phyloP scores from a whole-genome alignment of 2,113 vertebrate species.

The Oxygymnocypris stewartii region DNA sequence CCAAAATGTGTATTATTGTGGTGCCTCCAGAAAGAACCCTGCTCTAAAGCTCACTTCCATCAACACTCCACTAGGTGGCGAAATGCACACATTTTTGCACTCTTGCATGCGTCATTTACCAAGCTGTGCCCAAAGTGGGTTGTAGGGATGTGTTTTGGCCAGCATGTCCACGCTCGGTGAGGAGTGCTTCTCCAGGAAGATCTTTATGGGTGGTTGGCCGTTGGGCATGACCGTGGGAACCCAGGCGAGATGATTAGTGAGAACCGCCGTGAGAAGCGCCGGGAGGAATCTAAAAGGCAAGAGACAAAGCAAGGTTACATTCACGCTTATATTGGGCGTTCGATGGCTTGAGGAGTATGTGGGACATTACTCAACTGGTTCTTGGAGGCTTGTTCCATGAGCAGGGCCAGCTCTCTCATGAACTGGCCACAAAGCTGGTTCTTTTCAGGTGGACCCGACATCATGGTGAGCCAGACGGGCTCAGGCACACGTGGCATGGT shows the following conservation, averaged over 20 bases:
- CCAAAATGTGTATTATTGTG: not conserved
- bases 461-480: slow-evolving; percentile 98
- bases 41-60: not conserved
- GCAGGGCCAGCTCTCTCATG: slow-evolving; percentile 91
- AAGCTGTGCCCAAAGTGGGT: slow-evolving; percentile 96
- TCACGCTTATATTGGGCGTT: not conserved
- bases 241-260: slow-evolving; percentile 98
- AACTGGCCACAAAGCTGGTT: slow-evolving; percentile 95
- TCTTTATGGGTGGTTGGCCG: slow-evolving; percentile 94
- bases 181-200: slow-evolving; percentile 98
- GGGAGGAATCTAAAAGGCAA: slow-evolving; percentile 85
- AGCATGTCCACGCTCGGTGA: slow-evolving; percentile 96
- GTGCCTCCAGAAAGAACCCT: not conserved
- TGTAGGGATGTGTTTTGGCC: slow-evolving; percentile 97
- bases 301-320: not conserved
- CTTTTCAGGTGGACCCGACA: slow-evolving; percentile 91
- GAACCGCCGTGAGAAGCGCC: slow-evolving; percentile 92
- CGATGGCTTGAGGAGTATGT: not conserved
- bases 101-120: slow-evolving; percentile 71
- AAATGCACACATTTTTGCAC: not conserved
- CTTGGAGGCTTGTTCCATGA: slow-evolving; percentile 96
- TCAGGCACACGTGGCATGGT: slow-evolving; percentile 96
- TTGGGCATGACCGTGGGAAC: slow-evolving; percentile 99
- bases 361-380: slow-evolving; percentile 85
- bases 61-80: slow-evolving; percentile 60